These are phyloP conservation scores for Hylaea fasciaria DNA, from an alignment of 2,888 invertebrate genomes.

Conservation along the genomic window DNA sequence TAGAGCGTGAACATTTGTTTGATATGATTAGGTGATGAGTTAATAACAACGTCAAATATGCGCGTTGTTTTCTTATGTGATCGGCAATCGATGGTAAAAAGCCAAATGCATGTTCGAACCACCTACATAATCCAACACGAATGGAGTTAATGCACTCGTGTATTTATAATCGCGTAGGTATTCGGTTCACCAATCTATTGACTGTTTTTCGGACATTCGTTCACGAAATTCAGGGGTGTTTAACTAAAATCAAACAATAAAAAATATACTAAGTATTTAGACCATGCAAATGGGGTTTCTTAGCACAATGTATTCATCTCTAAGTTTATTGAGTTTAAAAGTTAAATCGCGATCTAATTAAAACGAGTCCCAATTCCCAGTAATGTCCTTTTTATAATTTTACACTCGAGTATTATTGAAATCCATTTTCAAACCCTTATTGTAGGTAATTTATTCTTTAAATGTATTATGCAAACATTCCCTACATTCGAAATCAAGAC, in stretches of 20 bases:
- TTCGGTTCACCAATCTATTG: conserved; percentile 25
- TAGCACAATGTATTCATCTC: no score
- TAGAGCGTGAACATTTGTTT: conserved; percentile 55
- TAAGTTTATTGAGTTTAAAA: no score
- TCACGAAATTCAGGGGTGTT: background rate
- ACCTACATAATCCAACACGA: conserved; percentile 60
- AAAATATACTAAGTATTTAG: background rate
- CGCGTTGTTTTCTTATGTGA: conserved; percentile 43
- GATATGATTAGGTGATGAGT: conserved; percentile 33
- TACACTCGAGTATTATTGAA: no score
- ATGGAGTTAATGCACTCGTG: conserved; percentile 76
- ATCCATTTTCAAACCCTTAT: no score
- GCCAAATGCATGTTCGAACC: conserved; percentile 53
- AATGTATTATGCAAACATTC: no score
- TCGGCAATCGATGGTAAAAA: conserved; percentile 47
- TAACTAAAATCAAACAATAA: background rate
- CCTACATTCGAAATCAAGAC: no score
- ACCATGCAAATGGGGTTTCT: no score
- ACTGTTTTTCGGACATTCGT: conserved; percentile 7
- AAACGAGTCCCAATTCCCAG: no score
- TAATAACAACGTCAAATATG: conserved; percentile 39
- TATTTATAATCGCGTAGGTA: conserved; percentile 65
- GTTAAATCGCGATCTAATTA: no score
- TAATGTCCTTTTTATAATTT: no score
- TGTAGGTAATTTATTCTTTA: no score